Conservation (phyloP, 2,888 invertebrate species). For the Brachyopa scutellaris region DNA sequence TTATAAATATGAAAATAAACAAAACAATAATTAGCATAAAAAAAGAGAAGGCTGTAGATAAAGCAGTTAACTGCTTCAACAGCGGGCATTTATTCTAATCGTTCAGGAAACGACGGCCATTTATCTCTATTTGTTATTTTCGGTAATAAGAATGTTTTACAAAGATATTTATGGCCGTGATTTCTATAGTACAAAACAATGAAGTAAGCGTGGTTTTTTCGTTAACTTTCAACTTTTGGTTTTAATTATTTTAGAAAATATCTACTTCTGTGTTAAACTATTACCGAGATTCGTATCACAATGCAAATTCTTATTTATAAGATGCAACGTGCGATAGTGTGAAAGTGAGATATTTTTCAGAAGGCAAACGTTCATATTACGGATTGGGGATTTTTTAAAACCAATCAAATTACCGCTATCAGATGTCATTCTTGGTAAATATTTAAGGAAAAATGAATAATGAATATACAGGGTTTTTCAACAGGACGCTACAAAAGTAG, state of each 20-base stretch:
- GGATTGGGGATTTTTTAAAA: too few species aligned
- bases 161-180: not conserved
- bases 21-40: conserved; percentile 28
- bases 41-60: not conserved
- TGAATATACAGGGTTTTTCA: too few species aligned
- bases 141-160: conserved; percentile 1
- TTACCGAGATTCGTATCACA: not conserved
- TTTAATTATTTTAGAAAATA: not conserved
- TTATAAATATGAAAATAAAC: too few species aligned
- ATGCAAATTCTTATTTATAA: too few species aligned
- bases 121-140: conserved; percentile 25
- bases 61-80: conserved; percentile 5
- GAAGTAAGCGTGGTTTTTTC: too few species aligned
- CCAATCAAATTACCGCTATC: too few species aligned
- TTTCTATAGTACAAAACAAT: not conserved
- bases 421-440: too few species aligned
- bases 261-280: not conserved
- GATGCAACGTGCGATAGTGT: too few species aligned
- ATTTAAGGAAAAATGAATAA: too few species aligned
- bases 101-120: conserved; percentile 1
- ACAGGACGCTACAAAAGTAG: too few species aligned
- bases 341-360: not conserved
- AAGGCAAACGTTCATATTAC: too few species aligned
- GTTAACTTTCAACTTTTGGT: too few species aligned
- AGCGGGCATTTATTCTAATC: conserved; percentile 1